Evolutionary conservation across 2,888 invertebrate species (phyloP).

Genomic region (Cerastis rubricosa): DNA sequence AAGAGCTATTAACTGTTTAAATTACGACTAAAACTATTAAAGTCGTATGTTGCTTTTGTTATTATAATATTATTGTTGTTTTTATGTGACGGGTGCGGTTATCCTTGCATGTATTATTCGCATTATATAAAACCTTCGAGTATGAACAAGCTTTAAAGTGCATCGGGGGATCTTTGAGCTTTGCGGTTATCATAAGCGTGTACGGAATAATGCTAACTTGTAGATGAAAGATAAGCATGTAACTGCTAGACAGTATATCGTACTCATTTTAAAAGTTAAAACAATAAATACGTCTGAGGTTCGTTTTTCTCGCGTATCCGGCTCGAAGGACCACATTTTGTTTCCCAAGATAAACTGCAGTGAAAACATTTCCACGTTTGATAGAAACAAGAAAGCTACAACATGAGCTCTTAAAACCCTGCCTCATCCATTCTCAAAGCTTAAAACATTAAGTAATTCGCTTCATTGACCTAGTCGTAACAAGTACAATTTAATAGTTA

Average conservation of each 20-base stretch:
- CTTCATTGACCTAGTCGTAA: slow-evolving; percentile 50
- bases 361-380: not conserved
- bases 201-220: not conserved
- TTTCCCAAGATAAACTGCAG: not conserved
- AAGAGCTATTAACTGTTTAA: slow-evolving; percentile 9
- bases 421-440: slow-evolving; percentile 20
- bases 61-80: slow-evolving; percentile 6
- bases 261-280: not conserved
- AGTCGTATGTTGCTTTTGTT: slow-evolving; percentile 9
- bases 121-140: slow-evolving; percentile 1
- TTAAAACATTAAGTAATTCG: slow-evolving; percentile 43
- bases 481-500: slow-evolving; percentile 51
- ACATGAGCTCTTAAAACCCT: not conserved
- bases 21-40: slow-evolving; percentile 4
- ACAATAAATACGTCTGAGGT: not conserved
- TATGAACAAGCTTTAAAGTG: slow-evolving; percentile 16
- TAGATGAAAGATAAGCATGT: not conserved
- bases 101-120: not conserved
- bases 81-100: slow-evolving; percentile 1
- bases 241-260: not conserved
- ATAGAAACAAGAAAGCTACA: slow-evolving; percentile 3
- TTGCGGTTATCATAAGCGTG: slow-evolving; percentile 3
- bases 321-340: slow-evolving; percentile 14
- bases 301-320: not conserved
- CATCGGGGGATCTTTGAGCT: slow-evolving; percentile 13